A percentile compares a stretch with the other conserved stretches of the same genome.
Evolutionary conservation across 2,797 vertebrate genomes (phyloP).

Genomic region (Hippopotamyrus pictus): DNA sequence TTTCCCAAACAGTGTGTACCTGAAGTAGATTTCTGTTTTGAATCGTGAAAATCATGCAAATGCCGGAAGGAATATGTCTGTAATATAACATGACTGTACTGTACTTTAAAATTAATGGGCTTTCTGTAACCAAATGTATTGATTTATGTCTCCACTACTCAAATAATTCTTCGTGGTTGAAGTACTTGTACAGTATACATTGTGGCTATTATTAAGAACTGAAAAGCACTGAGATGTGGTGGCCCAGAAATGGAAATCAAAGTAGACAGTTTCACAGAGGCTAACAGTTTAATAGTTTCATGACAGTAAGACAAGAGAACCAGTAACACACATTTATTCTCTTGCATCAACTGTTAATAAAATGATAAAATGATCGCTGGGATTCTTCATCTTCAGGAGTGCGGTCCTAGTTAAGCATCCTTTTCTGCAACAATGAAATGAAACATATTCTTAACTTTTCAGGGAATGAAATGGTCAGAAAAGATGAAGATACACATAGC

Average conservation of each 20-base stretch:
- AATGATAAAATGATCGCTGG: not conserved
- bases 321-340: not conserved
- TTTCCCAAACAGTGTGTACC: not conserved
- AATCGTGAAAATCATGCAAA: not conserved
- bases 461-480: not conserved
- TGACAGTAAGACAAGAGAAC: not conserved
- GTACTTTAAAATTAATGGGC: not conserved
- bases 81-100: not conserved
- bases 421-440: slow-evolving; percentile 1
- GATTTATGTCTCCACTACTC: not conserved
- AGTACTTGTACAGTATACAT: not conserved
- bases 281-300: not conserved
- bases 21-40: not conserved
- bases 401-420: not conserved
- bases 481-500: not conserved
- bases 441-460: not conserved
- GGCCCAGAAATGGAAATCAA: not conserved
- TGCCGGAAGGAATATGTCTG: not conserved
- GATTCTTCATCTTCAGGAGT: not conserved
- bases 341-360: not conserved
- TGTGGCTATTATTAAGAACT: not conserved
- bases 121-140: not conserved
- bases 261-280: not conserved
- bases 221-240: not conserved
- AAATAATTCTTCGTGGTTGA: not conserved